phyloP scores from a whole-genome alignment of 2,113 vertebrate species.

The Seriola dumerili region DNA sequence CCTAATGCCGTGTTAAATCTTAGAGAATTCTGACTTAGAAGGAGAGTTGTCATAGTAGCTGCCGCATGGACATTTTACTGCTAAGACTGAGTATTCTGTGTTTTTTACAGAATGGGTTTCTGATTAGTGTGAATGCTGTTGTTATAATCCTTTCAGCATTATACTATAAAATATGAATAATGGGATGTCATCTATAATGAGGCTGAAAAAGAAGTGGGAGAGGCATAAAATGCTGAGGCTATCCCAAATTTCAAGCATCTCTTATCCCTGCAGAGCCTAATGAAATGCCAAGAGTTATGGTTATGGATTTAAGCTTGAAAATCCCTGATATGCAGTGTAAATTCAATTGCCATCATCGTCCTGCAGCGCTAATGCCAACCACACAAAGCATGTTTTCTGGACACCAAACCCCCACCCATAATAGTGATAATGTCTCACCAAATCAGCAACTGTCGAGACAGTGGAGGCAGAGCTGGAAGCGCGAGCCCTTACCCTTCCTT shows the following conservation, averaged over 20 bases:
- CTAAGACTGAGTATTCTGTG: conserved; percentile 10
- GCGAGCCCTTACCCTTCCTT: neutral
- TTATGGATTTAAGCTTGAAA: conserved; percentile 31
- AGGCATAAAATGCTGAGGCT: conserved; percentile 21
- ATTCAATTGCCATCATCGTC: neutral
- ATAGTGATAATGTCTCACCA: neutral
- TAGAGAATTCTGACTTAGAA: conserved; percentile 32
- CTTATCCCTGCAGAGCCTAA: conserved; percentile 6
- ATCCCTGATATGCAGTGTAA: neutral
- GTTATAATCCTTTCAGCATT: conserved; percentile 12
- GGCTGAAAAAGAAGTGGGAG: neutral
- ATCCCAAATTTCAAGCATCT: conserved; percentile 10
- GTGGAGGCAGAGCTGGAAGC: conserved; percentile 8
- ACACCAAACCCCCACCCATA: neutral
- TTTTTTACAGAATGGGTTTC: conserved; percentile 1
- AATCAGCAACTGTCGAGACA: conserved; percentile 7
- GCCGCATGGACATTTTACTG: neutral
- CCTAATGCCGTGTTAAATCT: conserved; percentile 51
- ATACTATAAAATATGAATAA: conserved; percentile 22
- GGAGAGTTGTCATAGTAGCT: conserved; percentile 6
- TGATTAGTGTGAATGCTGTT: neutral
- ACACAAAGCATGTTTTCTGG: neutral
- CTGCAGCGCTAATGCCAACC: neutral
- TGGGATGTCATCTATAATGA: conserved; percentile 5
- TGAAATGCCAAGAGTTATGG: conserved; percentile 18